phyloP scores from a whole-genome alignment of 2,888 invertebrate species.

The Chrysolina haemoptera region DNA sequence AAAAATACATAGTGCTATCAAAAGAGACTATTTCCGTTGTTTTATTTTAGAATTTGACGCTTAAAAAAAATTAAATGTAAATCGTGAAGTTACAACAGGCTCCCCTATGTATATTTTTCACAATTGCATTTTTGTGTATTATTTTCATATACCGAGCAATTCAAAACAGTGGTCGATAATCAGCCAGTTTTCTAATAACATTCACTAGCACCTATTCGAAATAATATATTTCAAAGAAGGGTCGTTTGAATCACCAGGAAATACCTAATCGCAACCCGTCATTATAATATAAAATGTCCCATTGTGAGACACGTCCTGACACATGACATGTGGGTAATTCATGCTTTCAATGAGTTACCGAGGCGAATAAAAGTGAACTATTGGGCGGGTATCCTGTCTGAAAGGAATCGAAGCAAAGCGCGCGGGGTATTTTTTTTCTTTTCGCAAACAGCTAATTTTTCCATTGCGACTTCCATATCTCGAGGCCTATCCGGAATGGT shows the following conservation, averaged over 20 bases:
- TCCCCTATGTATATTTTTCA: no score
- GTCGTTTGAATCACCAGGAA: background rate
- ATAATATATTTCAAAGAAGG: background rate
- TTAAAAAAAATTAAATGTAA: no score
- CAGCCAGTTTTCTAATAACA: no score
- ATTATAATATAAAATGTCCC: constrained; percentile 1
- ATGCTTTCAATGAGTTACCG: constrained; percentile 30
- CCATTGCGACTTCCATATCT: constrained; percentile 13
- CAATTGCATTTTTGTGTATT: no score
- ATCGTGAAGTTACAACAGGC: no score
- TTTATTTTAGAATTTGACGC: no score
- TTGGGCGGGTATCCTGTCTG: constrained; percentile 24
- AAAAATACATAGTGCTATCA: no score
- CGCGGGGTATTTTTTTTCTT: background rate
- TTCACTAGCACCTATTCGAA: background rate
- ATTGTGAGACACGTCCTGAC: constrained; percentile 27
- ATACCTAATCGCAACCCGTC: background rate
- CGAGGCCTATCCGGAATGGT: constrained; percentile 13
- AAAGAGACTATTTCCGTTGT: no score
- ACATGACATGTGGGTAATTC: constrained; percentile 39
- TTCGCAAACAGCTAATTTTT: constrained; percentile 3
- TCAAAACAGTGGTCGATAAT: no score
- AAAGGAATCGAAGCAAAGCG: constrained; percentile 7
- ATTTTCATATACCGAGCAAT: no score
- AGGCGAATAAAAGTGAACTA: constrained; percentile 31